Conservation (phyloP, 2,113 vertebrate genomes). For the Salvelinus namaycush region DNA sequence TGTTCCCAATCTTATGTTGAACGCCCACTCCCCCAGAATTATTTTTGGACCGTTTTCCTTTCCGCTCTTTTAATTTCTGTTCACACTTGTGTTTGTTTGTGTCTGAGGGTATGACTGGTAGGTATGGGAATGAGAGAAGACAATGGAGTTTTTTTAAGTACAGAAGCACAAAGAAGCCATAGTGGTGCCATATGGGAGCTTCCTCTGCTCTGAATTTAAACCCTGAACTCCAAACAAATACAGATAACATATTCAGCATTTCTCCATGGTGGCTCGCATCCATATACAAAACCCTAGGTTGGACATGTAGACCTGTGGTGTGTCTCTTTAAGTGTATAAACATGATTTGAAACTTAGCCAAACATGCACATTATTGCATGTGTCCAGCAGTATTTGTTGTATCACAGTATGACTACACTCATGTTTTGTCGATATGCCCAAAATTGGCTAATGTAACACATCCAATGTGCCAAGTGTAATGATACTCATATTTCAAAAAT, state of each 20-base stretch:
- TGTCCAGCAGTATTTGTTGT: too few species aligned
- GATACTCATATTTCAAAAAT: too few species aligned
- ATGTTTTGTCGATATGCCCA: too few species aligned
- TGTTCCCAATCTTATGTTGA: constrained; percentile 24
- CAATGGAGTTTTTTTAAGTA: constrained; percentile 47
- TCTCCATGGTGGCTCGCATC: too few species aligned
- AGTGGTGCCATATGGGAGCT: constrained; percentile 23
- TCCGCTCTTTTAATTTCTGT: constrained; percentile 31
- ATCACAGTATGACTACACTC: too few species aligned
- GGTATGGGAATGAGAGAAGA: constrained; percentile 50
- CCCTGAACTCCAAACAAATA: constrained; percentile 18
- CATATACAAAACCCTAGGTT: too few species aligned
- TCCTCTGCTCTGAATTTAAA: constrained; percentile 39
- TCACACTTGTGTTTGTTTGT: constrained; percentile 1
- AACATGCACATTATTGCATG: too few species aligned
- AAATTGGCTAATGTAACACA: too few species aligned
- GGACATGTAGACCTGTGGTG: too few species aligned
- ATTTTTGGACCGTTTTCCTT: constrained; percentile 21
- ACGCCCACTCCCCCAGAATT: constrained; percentile 30
- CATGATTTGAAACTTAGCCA: too few species aligned
- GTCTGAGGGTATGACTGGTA: constrained; percentile 13
- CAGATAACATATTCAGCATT: not conserved
- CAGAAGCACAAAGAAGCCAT: constrained; percentile 17
- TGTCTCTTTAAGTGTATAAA: too few species aligned
- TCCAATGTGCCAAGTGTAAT: too few species aligned